Base-by-base conservation (phyloP, 2,888 invertebrate genomes). In the Chouioia cunea region DNA sequence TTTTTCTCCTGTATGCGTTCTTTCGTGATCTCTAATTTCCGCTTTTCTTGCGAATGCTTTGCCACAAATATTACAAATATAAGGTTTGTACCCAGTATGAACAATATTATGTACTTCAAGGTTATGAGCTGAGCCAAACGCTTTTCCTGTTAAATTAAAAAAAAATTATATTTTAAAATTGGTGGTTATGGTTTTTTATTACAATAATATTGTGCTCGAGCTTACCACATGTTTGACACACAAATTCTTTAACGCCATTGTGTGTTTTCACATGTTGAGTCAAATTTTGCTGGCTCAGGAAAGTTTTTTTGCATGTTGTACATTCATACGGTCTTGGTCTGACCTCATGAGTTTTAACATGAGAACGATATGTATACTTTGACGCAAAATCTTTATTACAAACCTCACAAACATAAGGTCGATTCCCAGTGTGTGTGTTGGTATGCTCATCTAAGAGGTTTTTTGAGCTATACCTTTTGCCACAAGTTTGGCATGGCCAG, bases 1-100 rank as follows among this genome's bases (percentile, higher is more conserved):
- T 2, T 92, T 89, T 82, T 93, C 94, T 0, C 94, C 93, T 0
- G 95, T 95, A 75, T 95, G 95, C 2, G 90, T 93, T 43, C 94
- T 86, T 82, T 92, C 91, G 77, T 95, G 95, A 83, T 94, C 93
- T n/a, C 91, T 85, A 0, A 95, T 91, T 81, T 94, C 94, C 0
- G 93, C 92, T 56, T 92, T 89, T 0, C 94, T 83, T 0, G 93
- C 93, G 86, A 94, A 94, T 0, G 90, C 90, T 82, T 93, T 94
- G 0, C 90, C 89, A 79, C 94, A 94, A 12, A 89, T 86, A 3
- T 89, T 87, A 78, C 94, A 94, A 50, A 89, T 88, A 80, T 90
- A 93, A 0, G 93, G 92, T 77, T 91, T 91, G 75, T 89, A 89
- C 0, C 93, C 93, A 0, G 93, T 91, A 80, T 94, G 94, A 0